Base-by-base conservation (phyloP, 2,797 vertebrate species). In the Vultur gryphus region DNA sequence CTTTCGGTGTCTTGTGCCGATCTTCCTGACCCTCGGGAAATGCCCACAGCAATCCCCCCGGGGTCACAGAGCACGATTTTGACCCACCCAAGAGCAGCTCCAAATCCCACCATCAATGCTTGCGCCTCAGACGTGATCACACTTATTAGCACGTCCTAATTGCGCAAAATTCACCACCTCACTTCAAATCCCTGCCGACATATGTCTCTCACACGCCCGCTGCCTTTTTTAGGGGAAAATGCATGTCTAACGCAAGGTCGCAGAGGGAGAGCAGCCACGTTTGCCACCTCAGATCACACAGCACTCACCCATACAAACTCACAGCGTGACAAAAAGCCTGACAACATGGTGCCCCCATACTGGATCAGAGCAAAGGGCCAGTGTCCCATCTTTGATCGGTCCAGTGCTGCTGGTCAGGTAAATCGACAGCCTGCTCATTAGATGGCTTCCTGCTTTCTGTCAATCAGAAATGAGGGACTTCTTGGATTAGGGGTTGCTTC, bases 121-220 rank as follows among this genome's bases (percentile, higher is more conserved):
- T 16, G 57, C 10, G 3, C 62, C 24, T 83, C 21, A 61, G 33
- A 51, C 0, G 0, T 2, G 17, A n/a, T 57, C 54, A n/a, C 37
- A 37, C 12, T 58, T 43, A 41, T 2, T 35, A n/a, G 69, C 19
- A 29, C 1, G 1, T 85, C 65, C 26, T 13, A 39, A 77, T 9
- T 33, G 31, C 5, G 29, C 76, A 58, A 66, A 94, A 89, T 83
- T 31, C 49, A 48, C 9, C 7, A 16, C 57, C 19, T 77, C 3
- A 5, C 23, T 81, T 67, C n/a, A 67, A 55, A 78, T 57, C 65
- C 29, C 49, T 11, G 23, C 57, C 12, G 13, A 26, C 7, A 2
- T 8, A 44, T 2, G 8, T 31, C 39, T 52, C 11, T 6, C 51
- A 7, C 6, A 7, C 2, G 2, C n/a, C 39, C 7, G 58, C 19